These are phyloP conservation scores for Chymomyza caudatula DNA, from an alignment of 2,888 invertebrate species.

Conservation along the genomic window DNA sequence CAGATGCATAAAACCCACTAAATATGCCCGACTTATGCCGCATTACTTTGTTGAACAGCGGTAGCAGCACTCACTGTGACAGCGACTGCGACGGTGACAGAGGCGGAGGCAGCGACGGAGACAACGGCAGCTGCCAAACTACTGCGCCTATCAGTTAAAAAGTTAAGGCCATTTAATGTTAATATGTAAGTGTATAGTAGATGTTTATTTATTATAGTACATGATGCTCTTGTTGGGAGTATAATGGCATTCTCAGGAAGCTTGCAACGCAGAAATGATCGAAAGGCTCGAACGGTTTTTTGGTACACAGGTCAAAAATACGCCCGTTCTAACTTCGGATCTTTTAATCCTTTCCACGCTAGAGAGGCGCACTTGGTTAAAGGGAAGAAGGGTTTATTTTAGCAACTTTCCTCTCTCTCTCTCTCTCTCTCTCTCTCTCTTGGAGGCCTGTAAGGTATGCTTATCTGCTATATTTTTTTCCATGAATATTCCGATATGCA, in stretches of 20 bases:
- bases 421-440: too few species aligned
- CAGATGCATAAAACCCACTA: constrained; percentile 49
- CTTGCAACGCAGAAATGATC: constrained; percentile 7
- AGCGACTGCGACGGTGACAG: constrained; percentile 1
- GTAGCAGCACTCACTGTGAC: neutral
- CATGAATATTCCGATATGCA: too few species aligned
- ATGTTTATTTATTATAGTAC: neutral
- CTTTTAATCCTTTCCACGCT: too few species aligned
- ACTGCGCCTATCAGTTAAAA: neutral
- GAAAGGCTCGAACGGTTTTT: too few species aligned
- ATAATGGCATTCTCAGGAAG: constrained; percentile 15
- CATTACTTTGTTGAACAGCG: constrained; percentile 39
- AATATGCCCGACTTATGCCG: constrained; percentile 65
- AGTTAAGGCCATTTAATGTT: constrained; percentile 19
- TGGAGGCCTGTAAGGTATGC: too few species aligned
- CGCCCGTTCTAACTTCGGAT: too few species aligned
- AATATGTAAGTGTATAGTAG: neutral
- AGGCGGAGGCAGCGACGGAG: neutral
- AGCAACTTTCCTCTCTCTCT: too few species aligned
- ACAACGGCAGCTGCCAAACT: constrained; percentile 27
- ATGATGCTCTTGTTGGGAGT: neutral
- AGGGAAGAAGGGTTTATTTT: too few species aligned
- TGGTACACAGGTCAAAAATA: too few species aligned
- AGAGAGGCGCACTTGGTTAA: too few species aligned
- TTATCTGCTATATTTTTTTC: too few species aligned